Conservation (phyloP, 2,888 invertebrate species). For the Pollenia amentaria region DNA sequence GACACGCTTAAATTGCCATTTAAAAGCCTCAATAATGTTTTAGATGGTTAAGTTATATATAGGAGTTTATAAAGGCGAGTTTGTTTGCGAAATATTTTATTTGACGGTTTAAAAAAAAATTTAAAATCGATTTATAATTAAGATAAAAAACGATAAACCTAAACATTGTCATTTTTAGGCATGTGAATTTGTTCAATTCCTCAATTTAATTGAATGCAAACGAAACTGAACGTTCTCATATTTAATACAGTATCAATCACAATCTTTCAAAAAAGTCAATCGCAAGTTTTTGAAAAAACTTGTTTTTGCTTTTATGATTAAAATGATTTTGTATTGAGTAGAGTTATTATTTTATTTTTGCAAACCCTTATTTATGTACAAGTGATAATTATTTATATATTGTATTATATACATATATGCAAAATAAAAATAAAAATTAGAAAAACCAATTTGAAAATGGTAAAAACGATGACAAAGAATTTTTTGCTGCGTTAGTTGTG, state of each 20-base stretch:
- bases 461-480: constrained; percentile 74
- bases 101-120: too few species aligned
- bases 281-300: neutral
- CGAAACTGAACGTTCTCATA: too few species aligned
- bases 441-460: constrained; percentile 77
- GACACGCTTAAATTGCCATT: neutral
- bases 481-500: constrained; percentile 68
- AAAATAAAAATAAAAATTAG: constrained; percentile 58
- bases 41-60: neutral
- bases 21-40: constrained; percentile 5
- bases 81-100: too few species aligned
- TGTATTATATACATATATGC: neutral
- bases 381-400: neutral
- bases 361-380: neutral
- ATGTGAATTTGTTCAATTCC: too few species aligned
- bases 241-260: too few species aligned
- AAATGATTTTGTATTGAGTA: neutral
- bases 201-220: too few species aligned
- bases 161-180: too few species aligned
- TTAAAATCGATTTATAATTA: too few species aligned
- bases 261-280: neutral
- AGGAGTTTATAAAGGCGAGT: neutral
- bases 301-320: neutral
- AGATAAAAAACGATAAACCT: too few species aligned
- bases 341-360: neutral